A percentile compares a stretch with the other conserved stretches of the same genome.
phyloP scores from a whole-genome alignment of 2,888 invertebrate genomes.

The Leptinotarsa tumamoca region DNA sequence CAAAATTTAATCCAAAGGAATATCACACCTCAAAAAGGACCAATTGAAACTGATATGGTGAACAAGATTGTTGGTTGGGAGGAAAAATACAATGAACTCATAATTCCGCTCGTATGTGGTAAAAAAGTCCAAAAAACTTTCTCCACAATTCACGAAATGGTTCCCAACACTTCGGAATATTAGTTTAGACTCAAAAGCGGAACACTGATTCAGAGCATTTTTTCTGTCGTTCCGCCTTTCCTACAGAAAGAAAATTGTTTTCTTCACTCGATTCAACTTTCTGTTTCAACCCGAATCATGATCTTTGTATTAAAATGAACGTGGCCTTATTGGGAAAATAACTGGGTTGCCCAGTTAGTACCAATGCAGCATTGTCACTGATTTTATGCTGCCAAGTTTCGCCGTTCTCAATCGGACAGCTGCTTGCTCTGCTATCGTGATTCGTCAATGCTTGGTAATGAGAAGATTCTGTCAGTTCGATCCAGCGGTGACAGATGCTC shows the following conservation, averaged over 20 bases:
- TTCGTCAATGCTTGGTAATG: conserved; percentile 47
- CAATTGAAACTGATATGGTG: no score
- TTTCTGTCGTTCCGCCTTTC: no score
- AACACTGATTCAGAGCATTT: no score
- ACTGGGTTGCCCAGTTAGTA: conserved; percentile 41
- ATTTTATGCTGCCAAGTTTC: conserved; percentile 45
- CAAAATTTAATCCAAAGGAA: no score
- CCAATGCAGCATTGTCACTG: conserved; percentile 42
- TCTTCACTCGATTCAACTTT: conserved; percentile 13
- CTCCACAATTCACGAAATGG: no score
- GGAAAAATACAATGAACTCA: no score
- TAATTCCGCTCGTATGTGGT: no score
- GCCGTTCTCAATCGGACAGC: conserved; percentile 43
- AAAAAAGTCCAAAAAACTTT: no score
- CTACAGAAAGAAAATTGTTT: neutral
- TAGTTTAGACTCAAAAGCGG: no score
- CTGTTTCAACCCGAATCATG: conserved; percentile 15
- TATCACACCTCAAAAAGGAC: no score
- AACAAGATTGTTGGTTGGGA: no score
- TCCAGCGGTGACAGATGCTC: conserved; percentile 44
- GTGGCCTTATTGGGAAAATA: conserved; percentile 29
- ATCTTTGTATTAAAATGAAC: conserved; percentile 30
- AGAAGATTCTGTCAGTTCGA: conserved; percentile 47
- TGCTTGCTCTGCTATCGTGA: conserved; percentile 45
- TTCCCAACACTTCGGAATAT: no score